These are phyloP conservation scores for Sylvicola cinctus DNA, from an alignment of 2,888 invertebrate genomes.

Conservation along the genomic window DNA sequence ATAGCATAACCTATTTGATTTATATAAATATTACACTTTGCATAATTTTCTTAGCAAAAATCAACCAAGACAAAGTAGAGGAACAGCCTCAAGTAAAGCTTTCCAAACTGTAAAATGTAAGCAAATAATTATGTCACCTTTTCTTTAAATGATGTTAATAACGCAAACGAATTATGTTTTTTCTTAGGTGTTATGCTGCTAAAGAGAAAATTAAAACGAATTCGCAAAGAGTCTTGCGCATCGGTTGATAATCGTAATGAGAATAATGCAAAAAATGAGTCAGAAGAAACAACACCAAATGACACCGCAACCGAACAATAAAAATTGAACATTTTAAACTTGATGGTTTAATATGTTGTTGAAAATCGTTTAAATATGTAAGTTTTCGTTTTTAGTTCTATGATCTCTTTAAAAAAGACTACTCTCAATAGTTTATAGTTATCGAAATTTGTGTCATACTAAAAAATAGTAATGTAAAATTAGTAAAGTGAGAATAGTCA, in stretches of 20 bases:
- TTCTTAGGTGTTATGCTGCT: slow-evolving; percentile 21
- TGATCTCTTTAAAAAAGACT: too few relatives aligned
- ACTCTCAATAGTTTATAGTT: too few relatives aligned
- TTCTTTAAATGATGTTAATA: too few relatives aligned
- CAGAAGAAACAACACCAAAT: neutral
- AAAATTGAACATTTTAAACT: too few relatives aligned
- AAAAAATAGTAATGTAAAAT: too few relatives aligned
- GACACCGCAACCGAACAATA: neutral
- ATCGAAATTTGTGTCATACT: too few relatives aligned
- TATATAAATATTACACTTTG: neutral
- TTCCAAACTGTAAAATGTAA: slow-evolving; percentile 26
- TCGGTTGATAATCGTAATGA: too few relatives aligned
- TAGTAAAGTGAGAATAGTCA: too few relatives aligned
- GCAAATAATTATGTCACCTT: neutral
- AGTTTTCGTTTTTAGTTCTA: too few relatives aligned
- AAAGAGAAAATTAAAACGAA: slow-evolving; percentile 24
- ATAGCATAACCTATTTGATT: neutral
- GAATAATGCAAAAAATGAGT: too few relatives aligned
- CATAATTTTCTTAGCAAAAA: slow-evolving; percentile 6
- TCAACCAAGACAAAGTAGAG: slow-evolving; percentile 11
- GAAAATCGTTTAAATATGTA: too few relatives aligned
- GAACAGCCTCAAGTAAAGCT: slow-evolving; percentile 17
- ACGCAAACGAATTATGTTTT: neutral
- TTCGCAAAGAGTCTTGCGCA: slow-evolving; percentile 12
- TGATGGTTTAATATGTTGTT: too few relatives aligned